These are phyloP conservation scores for Alethe castanea DNA, from an alignment of 2,113 vertebrate species.

Conservation along the genomic window DNA sequence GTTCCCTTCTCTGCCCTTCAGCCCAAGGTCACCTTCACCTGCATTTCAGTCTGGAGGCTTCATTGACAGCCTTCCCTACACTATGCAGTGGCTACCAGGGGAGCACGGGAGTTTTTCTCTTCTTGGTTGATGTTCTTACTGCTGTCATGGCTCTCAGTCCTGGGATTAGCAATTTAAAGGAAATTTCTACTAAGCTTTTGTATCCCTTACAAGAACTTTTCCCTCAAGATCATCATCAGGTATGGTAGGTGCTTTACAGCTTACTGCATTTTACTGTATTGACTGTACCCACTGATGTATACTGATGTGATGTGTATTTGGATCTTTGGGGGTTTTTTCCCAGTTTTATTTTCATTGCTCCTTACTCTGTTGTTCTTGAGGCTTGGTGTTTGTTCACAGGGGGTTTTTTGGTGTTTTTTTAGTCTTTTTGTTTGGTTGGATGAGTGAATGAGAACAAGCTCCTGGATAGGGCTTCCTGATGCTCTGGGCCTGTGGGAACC, in stretches of 20 bases:
- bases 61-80: background rate
- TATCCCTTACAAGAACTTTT: background rate
- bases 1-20: background rate
- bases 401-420: background rate
- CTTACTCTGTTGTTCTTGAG: background rate
- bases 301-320: background rate
- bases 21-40: background rate
- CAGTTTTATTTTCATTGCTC: background rate
- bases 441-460: background rate
- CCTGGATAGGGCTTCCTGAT: background rate
- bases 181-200: background rate
- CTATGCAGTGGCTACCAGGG: background rate
- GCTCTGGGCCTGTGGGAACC: accelerated
- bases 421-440: background rate
- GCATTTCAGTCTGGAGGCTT: background rate
- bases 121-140: background rate
- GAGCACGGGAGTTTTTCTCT: background rate
- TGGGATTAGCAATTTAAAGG: background rate
- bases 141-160: background rate
- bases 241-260: background rate
- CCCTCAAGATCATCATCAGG: background rate
- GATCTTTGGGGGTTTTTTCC: background rate
- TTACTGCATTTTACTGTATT: background rate
- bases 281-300: background rate
- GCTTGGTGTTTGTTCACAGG: background rate